Conservation (phyloP, 1,140 invertebrate genomes). For the Capitella teleta region DNA sequence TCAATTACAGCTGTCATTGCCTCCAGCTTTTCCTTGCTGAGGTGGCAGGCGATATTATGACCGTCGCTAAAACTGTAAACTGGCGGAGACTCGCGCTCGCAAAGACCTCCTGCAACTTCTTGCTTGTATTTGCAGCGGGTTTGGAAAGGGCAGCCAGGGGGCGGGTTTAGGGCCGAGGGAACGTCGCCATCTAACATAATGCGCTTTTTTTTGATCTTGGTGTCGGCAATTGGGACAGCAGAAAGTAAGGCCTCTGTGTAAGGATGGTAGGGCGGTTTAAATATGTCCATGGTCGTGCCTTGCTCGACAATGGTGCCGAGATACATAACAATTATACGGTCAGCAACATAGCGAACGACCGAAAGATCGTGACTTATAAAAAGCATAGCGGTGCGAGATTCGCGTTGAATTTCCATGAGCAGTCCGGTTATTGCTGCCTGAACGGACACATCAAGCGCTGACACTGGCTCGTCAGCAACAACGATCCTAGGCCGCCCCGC, state of each 20-base stretch:
- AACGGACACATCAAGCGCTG: background rate
- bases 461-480: background rate
- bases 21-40: background rate
- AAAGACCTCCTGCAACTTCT: background rate
- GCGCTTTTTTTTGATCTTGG: background rate
- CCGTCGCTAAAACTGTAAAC: background rate
- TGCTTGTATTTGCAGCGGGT: too few species aligned
- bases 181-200: background rate
- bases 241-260: background rate
- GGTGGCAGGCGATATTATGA: background rate
- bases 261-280: background rate
- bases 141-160: background rate
- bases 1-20: background rate
- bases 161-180: background rate
- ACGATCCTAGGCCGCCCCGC: background rate
- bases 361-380: conserved; percentile 1
- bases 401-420: background rate
- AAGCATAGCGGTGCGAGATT: background rate
- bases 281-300: background rate
- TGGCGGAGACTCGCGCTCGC: background rate
- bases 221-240: background rate
- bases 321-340: background rate
- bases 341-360: background rate
- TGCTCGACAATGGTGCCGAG: background rate
- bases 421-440: background rate